Conservation (phyloP, 2,888 invertebrate species). For the Drosophila mulleri region DNA sequence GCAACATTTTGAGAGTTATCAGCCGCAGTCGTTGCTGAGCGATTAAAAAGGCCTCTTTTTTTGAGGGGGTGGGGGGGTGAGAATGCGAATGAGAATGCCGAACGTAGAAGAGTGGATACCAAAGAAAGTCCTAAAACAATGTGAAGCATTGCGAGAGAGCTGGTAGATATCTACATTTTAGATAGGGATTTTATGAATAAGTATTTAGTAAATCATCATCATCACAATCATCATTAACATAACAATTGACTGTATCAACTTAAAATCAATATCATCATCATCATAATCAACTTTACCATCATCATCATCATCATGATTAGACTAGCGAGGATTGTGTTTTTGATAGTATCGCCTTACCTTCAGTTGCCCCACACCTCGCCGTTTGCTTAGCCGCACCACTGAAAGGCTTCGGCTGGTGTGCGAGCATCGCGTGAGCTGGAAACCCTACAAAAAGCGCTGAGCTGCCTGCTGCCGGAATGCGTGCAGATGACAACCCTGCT, state of each 20-base stretch:
- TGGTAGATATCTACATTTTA: too few relatives aligned
- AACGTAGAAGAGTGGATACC: not conserved
- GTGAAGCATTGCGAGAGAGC: too few relatives aligned
- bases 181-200: too few relatives aligned
- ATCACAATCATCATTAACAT: too few relatives aligned
- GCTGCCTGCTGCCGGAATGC: conserved; percentile 49
- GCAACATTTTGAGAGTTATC: conserved; percentile 21
- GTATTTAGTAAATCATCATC: too few relatives aligned
- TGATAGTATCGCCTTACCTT: conserved; percentile 22
- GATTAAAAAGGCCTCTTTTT: not conserved
- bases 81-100: too few relatives aligned
- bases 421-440: conserved; percentile 15
- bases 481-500: conserved; percentile 1
- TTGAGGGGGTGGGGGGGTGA: not conserved
- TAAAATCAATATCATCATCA: too few relatives aligned
- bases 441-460: conserved; percentile 39
- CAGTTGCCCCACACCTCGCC: not conserved
- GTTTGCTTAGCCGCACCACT: not conserved
- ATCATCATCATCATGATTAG: not conserved
- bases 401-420: conserved; percentile 14
- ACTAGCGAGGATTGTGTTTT: not conserved
- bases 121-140: too few relatives aligned
- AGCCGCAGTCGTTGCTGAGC: not conserved
- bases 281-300: not conserved
- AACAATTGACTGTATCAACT: too few relatives aligned